Evolutionary conservation across 2,113 vertebrate species (phyloP), one percentile per base, ranked within the genome.

Genomic region (Heterotilapia buettikoferi): DNA sequence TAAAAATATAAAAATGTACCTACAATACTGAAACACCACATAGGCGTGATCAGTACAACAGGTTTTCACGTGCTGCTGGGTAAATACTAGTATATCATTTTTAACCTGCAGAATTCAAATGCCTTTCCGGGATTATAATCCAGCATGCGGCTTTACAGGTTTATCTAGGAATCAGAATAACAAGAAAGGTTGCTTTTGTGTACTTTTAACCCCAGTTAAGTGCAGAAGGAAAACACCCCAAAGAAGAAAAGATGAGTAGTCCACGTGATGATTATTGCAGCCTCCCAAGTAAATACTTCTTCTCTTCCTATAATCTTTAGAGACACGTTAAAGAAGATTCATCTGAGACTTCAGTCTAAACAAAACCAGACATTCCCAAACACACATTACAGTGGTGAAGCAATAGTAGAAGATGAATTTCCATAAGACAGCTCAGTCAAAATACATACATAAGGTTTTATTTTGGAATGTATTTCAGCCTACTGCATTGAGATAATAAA

Each of bases 321-420:
- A 10, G 43, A 50, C 43, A 78, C 0, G 16, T 31, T 76, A 31
- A 76, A 50, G 43, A 78, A 18, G 43, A 78, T 78, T 50, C 9
- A 50, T 31, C 43, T 47, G 71, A 3, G 71, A 31, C 19, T 76
- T 76, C 43, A 47, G 45, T 19, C n/a, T 84, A 21, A 84, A 82
- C 29, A 0, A 83, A 59, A 61, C 10, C 12, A 6, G 7, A 11
- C 4, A 11, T 40, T 76, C 1, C 6, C 13, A 38, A 47, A 14
- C 19, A 47, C 21, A 21, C 8, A 7, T 18, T n/a, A n/a, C 26
- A 52, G 26, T 0, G 5, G 10, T 0, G 45, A 50, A 52, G 52
- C 1, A 78, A 7, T 13, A 52, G 45, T n/a, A 31, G 71, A 78
- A 31, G 18, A 78, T 52, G 18, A 78, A 31, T 78, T 50, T 33